Evolutionary conservation across 2,113 vertebrate genomes (phyloP).

Genomic region (Rhinogobius similis): DNA sequence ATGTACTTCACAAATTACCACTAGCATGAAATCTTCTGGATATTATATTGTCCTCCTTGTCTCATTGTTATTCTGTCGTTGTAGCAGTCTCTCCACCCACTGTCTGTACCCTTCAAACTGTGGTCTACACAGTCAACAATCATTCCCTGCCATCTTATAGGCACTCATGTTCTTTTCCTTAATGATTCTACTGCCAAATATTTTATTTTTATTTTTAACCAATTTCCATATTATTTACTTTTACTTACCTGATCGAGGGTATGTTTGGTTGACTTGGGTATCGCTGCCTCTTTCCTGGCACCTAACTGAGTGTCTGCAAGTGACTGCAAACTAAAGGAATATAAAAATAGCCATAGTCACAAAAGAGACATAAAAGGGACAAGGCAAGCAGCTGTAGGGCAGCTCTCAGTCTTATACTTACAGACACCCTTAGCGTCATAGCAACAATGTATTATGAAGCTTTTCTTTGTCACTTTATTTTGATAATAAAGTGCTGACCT

Average conservation of each 20-base stretch:
- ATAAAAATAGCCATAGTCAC: slow-evolving; percentile 65
- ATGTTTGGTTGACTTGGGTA: not conserved
- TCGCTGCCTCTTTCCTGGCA: not conserved
- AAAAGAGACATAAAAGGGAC: slow-evolving; percentile 57
- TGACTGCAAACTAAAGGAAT: slow-evolving; percentile 41
- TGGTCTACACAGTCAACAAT: slow-evolving; percentile 16
- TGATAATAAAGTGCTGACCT: not conserved
- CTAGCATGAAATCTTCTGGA: slow-evolving; percentile 1
- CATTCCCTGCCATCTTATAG: not conserved
- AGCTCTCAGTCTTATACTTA: slow-evolving; percentile 26
- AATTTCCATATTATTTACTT: not conserved
- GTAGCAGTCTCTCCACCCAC: slow-evolving; percentile 21
- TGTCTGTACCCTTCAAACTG: slow-evolving; percentile 28
- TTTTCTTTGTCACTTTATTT: not conserved
- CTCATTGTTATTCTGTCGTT: slow-evolving; percentile 53
- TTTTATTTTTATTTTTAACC: not conserved
- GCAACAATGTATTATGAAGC: not conserved
- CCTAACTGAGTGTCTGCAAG: slow-evolving; percentile 31
- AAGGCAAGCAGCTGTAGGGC: slow-evolving; percentile 57
- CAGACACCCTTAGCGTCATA: slow-evolving; percentile 10
- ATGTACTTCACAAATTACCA: not conserved
- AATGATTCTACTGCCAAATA: not conserved
- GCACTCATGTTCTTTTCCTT: not conserved
- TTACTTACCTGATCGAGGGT: not conserved
- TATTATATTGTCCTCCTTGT: slow-evolving; percentile 36